Conservation (phyloP, 2,113 vertebrate genomes). For the Prochilodus magdalenae region DNA sequence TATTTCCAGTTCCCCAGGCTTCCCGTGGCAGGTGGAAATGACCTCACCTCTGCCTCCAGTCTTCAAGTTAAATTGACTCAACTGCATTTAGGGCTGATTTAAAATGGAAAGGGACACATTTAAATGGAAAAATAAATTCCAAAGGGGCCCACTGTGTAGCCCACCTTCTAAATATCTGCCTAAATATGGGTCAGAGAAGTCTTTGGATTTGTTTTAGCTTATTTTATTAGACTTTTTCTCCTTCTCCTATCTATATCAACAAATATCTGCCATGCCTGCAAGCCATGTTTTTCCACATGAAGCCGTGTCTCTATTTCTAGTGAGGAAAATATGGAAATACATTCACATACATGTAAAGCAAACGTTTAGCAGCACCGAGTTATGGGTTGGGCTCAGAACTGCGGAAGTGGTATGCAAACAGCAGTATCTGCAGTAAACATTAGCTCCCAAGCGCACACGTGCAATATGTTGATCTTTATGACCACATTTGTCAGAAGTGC, state of each 20-base stretch:
- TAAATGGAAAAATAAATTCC: not conserved
- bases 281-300: not conserved
- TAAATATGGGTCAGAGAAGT: not conserved
- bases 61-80: slow-evolving; percentile 29
- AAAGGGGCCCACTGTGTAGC: not conserved
- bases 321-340: slow-evolving; percentile 10
- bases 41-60: not conserved
- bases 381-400: slow-evolving; percentile 1
- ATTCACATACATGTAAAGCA: not conserved
- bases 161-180: slow-evolving; percentile 6
- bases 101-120: slow-evolving; percentile 22
- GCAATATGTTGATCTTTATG: slow-evolving; percentile 35
- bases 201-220: not conserved
- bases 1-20: slow-evolving; percentile 27
- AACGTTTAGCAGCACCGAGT: slow-evolving; percentile 5
- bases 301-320: not conserved
- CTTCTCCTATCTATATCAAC: slow-evolving; percentile 21
- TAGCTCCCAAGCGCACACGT: slow-evolving; percentile 24
- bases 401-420: slow-evolving; percentile 13
- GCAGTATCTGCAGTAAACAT: slow-evolving; percentile 17
- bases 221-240: slow-evolving; percentile 5
- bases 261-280: slow-evolving; percentile 1
- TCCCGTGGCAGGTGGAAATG: slow-evolving; percentile 3
- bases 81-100: slow-evolving; percentile 29
- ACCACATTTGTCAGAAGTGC: slow-evolving; percentile 34